Conservation (phyloP, 2,113 vertebrate genomes). For the Sula dactylatra region DNA sequence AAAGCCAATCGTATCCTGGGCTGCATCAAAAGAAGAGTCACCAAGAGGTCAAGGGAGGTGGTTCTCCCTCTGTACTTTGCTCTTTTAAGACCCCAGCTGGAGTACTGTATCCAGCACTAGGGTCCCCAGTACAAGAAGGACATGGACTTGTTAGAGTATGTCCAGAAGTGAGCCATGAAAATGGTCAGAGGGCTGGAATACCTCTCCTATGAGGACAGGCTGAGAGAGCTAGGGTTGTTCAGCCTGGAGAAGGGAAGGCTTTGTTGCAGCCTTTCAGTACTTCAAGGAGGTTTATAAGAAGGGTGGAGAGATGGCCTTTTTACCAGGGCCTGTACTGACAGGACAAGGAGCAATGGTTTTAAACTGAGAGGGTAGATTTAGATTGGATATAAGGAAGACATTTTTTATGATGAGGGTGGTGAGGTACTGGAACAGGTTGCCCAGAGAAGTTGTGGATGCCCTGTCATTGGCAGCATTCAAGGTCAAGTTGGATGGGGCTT, state of each 20-base stretch:
- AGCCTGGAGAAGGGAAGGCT: not conserved
- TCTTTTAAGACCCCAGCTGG: fast-evolving
- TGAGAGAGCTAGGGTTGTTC: not conserved
- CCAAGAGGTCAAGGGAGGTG: not conserved
- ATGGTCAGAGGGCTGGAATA: not conserved
- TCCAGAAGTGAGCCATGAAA: not conserved
- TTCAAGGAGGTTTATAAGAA: not conserved
- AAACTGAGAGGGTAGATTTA: not conserved
- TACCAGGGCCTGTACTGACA: not conserved
- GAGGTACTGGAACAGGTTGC: not conserved
- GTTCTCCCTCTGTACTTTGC: not conserved
- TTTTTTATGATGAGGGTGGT: not conserved
- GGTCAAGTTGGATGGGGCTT: not conserved
- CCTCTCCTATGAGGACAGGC: not conserved
- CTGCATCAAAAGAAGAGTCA: not conserved
- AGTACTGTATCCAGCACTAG: too few species aligned
- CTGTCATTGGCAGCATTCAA: not conserved
- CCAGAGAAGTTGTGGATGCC: not conserved
- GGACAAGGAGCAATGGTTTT: not conserved
- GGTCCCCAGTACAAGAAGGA: not conserved
- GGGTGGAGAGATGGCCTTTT: not conserved
- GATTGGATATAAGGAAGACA: not conserved
- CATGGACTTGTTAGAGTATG: not conserved
- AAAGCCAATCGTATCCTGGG: not conserved
- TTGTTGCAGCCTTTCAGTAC: not conserved